Conservation (phyloP, 2,797 vertebrate genomes). For the Phataginus tricuspis region DNA sequence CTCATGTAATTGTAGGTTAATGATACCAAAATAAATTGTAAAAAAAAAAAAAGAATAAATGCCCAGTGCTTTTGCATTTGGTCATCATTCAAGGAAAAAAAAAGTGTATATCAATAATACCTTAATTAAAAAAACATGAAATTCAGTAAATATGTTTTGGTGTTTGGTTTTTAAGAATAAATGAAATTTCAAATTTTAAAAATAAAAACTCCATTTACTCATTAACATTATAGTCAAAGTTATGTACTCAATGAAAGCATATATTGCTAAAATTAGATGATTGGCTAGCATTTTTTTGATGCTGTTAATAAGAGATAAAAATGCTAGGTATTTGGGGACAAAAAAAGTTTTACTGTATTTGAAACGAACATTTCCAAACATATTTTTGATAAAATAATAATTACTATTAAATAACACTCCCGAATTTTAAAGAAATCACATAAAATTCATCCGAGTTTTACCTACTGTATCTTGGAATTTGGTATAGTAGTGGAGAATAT, state of each 20-base stretch:
- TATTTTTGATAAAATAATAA: conserved; percentile 2
- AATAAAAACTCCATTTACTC: not conserved
- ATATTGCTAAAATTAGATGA: conserved; percentile 29
- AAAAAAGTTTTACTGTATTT: conserved; percentile 30
- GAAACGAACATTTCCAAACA: conserved; percentile 37
- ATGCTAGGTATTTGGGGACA: not conserved
- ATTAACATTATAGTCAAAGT: conserved; percentile 32
- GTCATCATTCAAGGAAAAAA: too few relatives aligned
- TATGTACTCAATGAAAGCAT: conserved; percentile 35
- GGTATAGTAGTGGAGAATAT: not conserved
- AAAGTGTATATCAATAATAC: too few relatives aligned
- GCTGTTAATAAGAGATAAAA: not conserved
- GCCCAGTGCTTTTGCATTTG: too few relatives aligned
- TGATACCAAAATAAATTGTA: too few relatives aligned
- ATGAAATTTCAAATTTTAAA: conserved; percentile 5
- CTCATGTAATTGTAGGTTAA: too few relatives aligned
- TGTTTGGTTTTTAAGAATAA: conserved; percentile 47
- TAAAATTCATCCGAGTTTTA: not conserved
- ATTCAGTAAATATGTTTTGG: conserved; percentile 7
- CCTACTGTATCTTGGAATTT: not conserved
- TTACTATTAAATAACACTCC: not conserved
- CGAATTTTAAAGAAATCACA: conserved; percentile 27
- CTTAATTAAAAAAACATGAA: too few relatives aligned
- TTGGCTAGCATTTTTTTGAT: not conserved
- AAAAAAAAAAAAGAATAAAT: too few relatives aligned